phyloP scores from a whole-genome alignment of 2,797 vertebrate species.

The Acanthopagrus latus region DNA sequence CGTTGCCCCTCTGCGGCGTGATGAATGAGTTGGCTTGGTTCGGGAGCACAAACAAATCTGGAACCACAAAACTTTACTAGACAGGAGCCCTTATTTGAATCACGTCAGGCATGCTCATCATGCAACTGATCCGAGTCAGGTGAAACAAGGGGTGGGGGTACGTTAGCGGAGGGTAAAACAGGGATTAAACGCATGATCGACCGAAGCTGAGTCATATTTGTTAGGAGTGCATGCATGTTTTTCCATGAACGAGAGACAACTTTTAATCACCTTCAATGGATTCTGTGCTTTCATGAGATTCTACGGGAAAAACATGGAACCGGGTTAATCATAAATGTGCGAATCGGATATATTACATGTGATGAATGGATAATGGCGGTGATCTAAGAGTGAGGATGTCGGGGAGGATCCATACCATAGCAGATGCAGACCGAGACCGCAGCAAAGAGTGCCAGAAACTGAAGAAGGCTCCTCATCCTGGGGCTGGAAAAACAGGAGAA shows the following conservation, averaged over 20 bases:
- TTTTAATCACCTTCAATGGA: constrained; percentile 85
- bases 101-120: background rate
- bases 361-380: background rate
- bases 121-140: constrained; percentile 3
- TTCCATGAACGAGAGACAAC: constrained; percentile 54
- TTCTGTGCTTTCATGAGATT: constrained; percentile 86
- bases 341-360: background rate
- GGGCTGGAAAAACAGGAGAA: constrained; percentile 44
- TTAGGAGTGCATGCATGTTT: constrained; percentile 72
- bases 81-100: constrained; percentile 5
- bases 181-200: background rate
- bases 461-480: constrained; percentile 78
- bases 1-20: constrained; percentile 46
- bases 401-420: constrained; percentile 60
- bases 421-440: constrained; percentile 69
- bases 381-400: background rate
- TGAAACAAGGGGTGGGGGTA: background rate
- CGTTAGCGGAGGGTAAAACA: constrained; percentile 30
- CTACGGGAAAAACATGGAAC: constrained; percentile 77
- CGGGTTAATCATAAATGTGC: constrained; percentile 56
- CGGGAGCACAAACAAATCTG: constrained; percentile 81
- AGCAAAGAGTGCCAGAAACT: constrained; percentile 71
- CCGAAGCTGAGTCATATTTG: constrained; percentile 14
- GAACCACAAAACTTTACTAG: constrained; percentile 55
- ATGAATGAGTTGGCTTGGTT: constrained; percentile 81